Evolutionary conservation across 1,140 invertebrate genomes (phyloP), one percentile per base, ranked within the genome.

Genomic region (Hyles vespertilio): DNA sequence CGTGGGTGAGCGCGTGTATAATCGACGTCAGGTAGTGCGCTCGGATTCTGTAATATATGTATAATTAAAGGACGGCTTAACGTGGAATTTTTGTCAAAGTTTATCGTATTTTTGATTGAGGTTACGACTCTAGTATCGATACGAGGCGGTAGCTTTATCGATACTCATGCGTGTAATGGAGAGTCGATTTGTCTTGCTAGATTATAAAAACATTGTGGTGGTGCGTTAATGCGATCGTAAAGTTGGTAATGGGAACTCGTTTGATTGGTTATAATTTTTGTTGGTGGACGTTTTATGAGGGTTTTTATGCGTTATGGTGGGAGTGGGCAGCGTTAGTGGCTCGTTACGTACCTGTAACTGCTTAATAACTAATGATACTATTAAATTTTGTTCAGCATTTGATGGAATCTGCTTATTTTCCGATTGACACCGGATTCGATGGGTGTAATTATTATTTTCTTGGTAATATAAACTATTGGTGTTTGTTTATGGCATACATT

Each of bases 1-100:
- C 77, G 83, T 84, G 83, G 83, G 83, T 84, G 83, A 86, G 80
- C 80, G 77, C 81, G 79, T 84, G 77, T 83, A 84, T 86, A 86
- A 86, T 86, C 80, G 79, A 77, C 71, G 77, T 81, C 83, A 86
- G 83, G 83, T 86, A 86, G 83, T 83, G 69, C 59, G 58, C 61
- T 77, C 65, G 72, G 62, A 74, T 73, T 70, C 61, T 74, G 77
- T 86, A 86, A 86, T 84, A 86, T 86, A 86, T 86, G 79, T 79
- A 86, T 84, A 84, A 86, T 86, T 86, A 86, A 86, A 84, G 75
- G 74, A 76, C 76, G 74, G 80, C 79, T 83, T 75, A 74, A 48
- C 12, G 12, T 48, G n/a, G n/a, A 48, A 48, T 11, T 48, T 48
- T 48, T n/a, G n/a, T 48, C 46, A 22, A 48, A 48, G n/a, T 48